Evolutionary conservation across 2,888 invertebrate species (phyloP), one percentile per base, ranked within the genome.

Genomic region (Leptinotarsa rubiginosa): DNA sequence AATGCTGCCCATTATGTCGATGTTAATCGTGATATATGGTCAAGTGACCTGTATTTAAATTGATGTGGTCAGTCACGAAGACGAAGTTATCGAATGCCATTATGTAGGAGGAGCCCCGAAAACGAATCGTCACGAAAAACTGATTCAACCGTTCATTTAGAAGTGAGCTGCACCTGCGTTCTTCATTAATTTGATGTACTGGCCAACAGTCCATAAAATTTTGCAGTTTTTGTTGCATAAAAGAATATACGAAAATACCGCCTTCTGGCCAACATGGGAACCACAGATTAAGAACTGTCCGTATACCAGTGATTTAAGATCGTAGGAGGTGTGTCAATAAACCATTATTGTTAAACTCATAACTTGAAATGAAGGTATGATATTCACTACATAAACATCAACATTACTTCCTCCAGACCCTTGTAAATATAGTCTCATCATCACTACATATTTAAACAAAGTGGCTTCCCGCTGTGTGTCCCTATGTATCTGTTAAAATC

Each of bases 1-100:
- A 62, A 62, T 62, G 62, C 41, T 25, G 62, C 62, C 31, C 25
- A 62, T 62, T 62, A 31, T 25, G 62, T 62, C 16, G 62, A 62
- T 62, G 41, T 62, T n/a, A 62, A 31, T 62, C 62, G 62, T 62
- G 62, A 62, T 62, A 62, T 62, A 62, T 62, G 62, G 62, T 62
- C 62, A 62, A 41, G n/a, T 62, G 62, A 62, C 62, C 62, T 62
- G 62, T 41, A 62, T 62, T 62, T 62, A 62, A 31, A 62, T 41
- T 62, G 41, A 62, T 41, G n/a, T 62, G 62, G 62, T 62, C 31
- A 62, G 62, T 62, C 62, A 62, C 62, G 62, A 62, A 62, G 18
- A 31, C 16, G 62, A n/a, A 62, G n/a, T 62, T 62, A 56, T 56
- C 56, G 56, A 56, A 56, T 56, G 25, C 22, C 22, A 56, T 56